A percentile compares a stretch with the other conserved stretches of the same genome.
Conservation (phyloP, 2,888 invertebrate species). For the Gibbula magus region DNA sequence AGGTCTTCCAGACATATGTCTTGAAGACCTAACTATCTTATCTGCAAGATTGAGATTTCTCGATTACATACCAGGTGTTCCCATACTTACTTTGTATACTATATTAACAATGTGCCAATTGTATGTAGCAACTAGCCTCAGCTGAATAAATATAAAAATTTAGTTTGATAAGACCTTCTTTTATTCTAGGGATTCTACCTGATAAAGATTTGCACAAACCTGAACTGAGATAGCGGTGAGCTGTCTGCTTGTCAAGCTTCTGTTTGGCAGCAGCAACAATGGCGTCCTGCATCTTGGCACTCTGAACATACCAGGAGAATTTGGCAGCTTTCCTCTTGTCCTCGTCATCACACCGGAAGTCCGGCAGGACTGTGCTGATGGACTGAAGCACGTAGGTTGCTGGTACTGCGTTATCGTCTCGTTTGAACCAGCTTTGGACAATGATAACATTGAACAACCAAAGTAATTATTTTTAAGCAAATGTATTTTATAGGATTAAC, state of each 20-base stretch:
- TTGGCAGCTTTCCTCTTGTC: slow-evolving; percentile 26
- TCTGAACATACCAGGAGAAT: slow-evolving; percentile 39
- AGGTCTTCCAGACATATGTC: too few species aligned
- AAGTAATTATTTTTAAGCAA: too few species aligned
- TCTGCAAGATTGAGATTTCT: too few species aligned
- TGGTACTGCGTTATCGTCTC: slow-evolving; percentile 46
- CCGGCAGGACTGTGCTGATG: slow-evolving; percentile 40
- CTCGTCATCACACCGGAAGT: slow-evolving; percentile 27
- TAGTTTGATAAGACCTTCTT: too few species aligned
- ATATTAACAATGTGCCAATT: too few species aligned
- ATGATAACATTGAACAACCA: background rate
- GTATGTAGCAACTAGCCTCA: too few species aligned
- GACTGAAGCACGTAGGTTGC: slow-evolving; percentile 43
- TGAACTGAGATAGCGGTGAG: slow-evolving; percentile 40
- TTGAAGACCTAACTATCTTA: too few species aligned
- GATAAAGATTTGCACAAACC: slow-evolving; percentile 26
- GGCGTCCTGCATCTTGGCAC: slow-evolving; percentile 37
- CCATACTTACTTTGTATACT: too few species aligned
- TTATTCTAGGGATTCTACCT: too few species aligned
- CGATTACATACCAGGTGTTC: too few species aligned
- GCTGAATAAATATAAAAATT: too few species aligned
- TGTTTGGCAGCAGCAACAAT: slow-evolving; percentile 38
- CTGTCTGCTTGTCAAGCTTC: slow-evolving; percentile 30
- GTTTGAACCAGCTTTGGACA: slow-evolving; percentile 41
- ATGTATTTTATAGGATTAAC: too few species aligned